These are phyloP conservation scores for Cryptophagus acutangulus DNA, from an alignment of 2,888 invertebrate genomes.

Conservation along the genomic window DNA sequence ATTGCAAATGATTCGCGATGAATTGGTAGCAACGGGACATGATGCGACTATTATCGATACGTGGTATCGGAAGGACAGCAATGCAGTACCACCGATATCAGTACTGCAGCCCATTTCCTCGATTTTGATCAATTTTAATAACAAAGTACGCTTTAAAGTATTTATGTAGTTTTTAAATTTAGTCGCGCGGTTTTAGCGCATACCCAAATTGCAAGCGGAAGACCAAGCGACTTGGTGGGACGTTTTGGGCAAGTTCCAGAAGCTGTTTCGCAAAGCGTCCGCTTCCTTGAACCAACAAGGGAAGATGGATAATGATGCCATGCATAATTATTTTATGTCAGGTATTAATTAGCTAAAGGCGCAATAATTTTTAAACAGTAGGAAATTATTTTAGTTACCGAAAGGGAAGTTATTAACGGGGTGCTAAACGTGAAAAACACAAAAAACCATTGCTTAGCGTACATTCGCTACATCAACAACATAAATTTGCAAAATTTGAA, in stretches of 20 bases:
- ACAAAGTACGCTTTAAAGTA: slow-evolving; percentile 64
- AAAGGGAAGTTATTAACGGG: slow-evolving; percentile 95
- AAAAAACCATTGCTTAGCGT: slow-evolving; percentile 92
- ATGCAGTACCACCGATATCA: slow-evolving; percentile 92
- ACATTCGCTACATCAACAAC: slow-evolving; percentile 93
- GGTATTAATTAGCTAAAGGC: slow-evolving; percentile 65
- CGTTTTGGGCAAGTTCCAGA: slow-evolving; percentile 91
- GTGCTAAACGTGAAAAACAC: slow-evolving; percentile 89
- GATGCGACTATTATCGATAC: slow-evolving; percentile 80
- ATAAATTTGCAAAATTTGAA: slow-evolving; percentile 93
- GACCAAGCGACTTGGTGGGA: slow-evolving; percentile 99
- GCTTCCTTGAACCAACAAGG: slow-evolving; percentile 77
- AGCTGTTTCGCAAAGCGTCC: slow-evolving; percentile 86
- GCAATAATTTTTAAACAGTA: slow-evolving; percentile 99
- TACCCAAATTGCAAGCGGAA: slow-evolving; percentile 91
- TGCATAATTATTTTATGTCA: slow-evolving; percentile 99
- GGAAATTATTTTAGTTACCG: slow-evolving; percentile 76
- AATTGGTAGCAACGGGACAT: slow-evolving; percentile 74
- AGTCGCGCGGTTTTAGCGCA: slow-evolving; percentile 58
- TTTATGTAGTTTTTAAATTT: slow-evolving; percentile 4
- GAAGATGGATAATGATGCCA: slow-evolving; percentile 84
- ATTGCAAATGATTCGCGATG: slow-evolving; percentile 79
- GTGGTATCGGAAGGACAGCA: slow-evolving; percentile 96
- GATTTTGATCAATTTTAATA: slow-evolving; percentile 94
- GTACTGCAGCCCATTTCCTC: slow-evolving; percentile 96